These are phyloP conservation scores for Metridium senile DNA, from an alignment of 92 coral and sea anemone species.

Conservation along the genomic window DNA sequence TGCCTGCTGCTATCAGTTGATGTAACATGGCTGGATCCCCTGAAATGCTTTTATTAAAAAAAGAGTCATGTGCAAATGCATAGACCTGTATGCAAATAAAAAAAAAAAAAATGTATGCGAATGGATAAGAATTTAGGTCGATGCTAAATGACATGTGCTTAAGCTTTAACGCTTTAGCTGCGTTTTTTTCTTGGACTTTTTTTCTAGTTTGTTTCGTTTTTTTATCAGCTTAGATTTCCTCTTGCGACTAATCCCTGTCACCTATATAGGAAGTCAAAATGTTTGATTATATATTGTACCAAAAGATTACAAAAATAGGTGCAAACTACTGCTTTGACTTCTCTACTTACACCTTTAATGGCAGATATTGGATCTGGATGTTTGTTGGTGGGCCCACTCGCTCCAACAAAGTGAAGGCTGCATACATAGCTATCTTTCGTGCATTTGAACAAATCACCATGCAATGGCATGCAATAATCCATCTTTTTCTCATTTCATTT, in stretches of 20 bases:
- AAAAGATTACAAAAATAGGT: neutral
- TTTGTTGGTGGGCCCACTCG: slow-evolving; percentile 8
- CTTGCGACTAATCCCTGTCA: neutral
- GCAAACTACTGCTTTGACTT: neutral
- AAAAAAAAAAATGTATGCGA: no score
- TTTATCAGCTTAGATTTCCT: neutral
- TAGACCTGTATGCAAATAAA: no score
- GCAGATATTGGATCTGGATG: slow-evolving; percentile 18
- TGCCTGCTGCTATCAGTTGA: no score
- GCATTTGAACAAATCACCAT: slow-evolving; percentile 1
- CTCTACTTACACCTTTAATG: slow-evolving; percentile 6
- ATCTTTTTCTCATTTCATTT: slow-evolving; percentile 3
- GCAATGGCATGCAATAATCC: slow-evolving; percentile 10
- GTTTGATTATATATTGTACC: neutral
- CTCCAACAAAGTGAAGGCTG: slow-evolving; percentile 9
- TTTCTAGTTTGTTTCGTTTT: neutral
- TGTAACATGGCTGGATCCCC: no score
- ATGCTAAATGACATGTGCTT: no score
- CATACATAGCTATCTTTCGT: slow-evolving; percentile 13
- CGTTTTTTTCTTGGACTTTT: neutral
- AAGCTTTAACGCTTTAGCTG: neutral
- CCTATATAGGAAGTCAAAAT: neutral
- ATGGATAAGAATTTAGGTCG: no score
- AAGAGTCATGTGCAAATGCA: no score
- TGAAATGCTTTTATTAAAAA: no score